Base-by-base conservation (phyloP, 2,113 vertebrate species). In the Condylura cristata region DNA sequence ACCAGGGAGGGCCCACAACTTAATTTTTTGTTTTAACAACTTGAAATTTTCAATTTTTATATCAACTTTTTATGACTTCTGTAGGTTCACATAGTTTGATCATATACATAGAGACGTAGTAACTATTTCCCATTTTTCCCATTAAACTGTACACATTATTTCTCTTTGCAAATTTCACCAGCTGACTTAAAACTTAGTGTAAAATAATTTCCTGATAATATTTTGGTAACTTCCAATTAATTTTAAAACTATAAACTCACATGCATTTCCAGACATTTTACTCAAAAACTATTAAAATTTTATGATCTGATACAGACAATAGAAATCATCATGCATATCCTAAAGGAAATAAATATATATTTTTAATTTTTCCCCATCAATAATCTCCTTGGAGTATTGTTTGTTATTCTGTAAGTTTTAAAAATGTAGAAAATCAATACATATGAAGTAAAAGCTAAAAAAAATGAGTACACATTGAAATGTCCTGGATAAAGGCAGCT, bases 211-310 rank as follows among this genome's bases (percentile, higher is more conserved):
- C 16, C 17, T 79, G 37, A 51, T 72, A 24, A 60, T 46, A 58
- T 85, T 58, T 80, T 26, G 63, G 85, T 89, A 89, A 41, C 5
- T 91, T 83, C 34, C 26, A 58, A 83, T 79, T 66, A 78, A 78
- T 79, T 70, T 82, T 70, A 76, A 65, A 26, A 13, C 24, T 41
- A 1, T 44, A 56, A 48, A 61, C 12, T 37, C 46, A 63, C 30
- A 88, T 61, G 16, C 65, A 90, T 44, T 90, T 81, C 20, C 34
- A 90, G 44, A 53, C 2, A 56, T 87, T 93, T 93, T 63, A 93
- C 41, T 63, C 28, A 34, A 86, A 74, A 3, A 44, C 24, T n/a
- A 41, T 86, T 65, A 56, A 65, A 83, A 58, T 34, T 46, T 0
- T 2, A 82, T 53, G 34, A 61, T 24, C 22, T 2, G 65, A 30